Conservation (phyloP, 2,888 invertebrate genomes). For the Timema podura region DNA sequence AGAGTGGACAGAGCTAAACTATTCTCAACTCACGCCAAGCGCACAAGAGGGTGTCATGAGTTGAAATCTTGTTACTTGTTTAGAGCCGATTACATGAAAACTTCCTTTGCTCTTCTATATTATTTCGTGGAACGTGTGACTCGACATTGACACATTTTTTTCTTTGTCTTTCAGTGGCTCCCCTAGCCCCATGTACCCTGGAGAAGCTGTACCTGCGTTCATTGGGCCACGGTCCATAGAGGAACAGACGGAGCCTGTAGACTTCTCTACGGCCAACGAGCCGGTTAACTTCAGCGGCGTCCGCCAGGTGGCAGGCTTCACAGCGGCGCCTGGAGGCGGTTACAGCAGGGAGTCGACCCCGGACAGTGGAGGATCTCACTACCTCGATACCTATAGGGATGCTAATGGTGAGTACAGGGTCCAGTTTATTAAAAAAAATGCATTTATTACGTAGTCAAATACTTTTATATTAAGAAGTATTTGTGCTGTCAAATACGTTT, state of each 20-base stretch:
- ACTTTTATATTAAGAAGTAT: too few species aligned
- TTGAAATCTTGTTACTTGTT: too few species aligned
- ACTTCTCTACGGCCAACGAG: slow-evolving; percentile 63
- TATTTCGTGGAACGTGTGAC: too few species aligned
- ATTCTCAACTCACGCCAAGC: too few species aligned
- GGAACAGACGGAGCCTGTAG: slow-evolving; percentile 68
- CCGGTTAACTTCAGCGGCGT: slow-evolving; percentile 57
- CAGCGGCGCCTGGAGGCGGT: slow-evolving; percentile 34
- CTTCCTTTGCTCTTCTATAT: too few species aligned
- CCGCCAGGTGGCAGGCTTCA: slow-evolving; percentile 27
- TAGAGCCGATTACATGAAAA: too few species aligned
- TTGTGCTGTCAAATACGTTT: too few species aligned
- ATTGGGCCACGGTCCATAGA: slow-evolving; percentile 54
- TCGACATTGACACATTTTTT: neutral
- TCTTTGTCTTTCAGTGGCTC: slow-evolving; percentile 44
- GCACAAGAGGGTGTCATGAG: too few species aligned
- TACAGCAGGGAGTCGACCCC: slow-evolving; percentile 87
- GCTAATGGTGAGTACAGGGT: slow-evolving; percentile 71
- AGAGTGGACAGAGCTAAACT: too few species aligned
- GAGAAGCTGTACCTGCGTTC: slow-evolving; percentile 50
- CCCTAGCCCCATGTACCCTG: slow-evolving; percentile 58
- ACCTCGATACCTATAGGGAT: slow-evolving; percentile 82
- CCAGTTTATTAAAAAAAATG: too few species aligned
- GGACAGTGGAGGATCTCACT: slow-evolving; percentile 84
- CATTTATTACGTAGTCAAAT: too few species aligned